Percentiles rank a stretch among this genome's conserved stretches.
Evolutionary conservation across 2,888 invertebrate species (phyloP).

Genomic region (Catocala nupta): DNA sequence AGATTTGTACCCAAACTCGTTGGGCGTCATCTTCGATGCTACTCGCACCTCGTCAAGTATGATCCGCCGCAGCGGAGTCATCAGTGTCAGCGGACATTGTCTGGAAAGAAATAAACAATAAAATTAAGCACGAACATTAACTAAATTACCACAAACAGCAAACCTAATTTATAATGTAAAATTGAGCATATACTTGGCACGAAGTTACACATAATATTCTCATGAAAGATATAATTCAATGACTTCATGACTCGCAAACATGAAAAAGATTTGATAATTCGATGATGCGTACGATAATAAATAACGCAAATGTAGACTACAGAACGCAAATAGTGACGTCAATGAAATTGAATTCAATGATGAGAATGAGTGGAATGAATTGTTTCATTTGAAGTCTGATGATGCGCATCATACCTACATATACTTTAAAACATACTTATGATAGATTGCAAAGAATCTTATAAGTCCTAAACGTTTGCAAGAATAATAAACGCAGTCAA

Average conservation of each 20-base stretch:
- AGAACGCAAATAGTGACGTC: constrained; percentile 14
- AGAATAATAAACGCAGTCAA: too few species aligned
- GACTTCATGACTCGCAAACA: not conserved
- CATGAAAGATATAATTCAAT: not conserved
- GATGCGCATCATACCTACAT: not conserved
- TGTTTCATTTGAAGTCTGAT: constrained; percentile 5
- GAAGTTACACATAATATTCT: constrained; percentile 3
- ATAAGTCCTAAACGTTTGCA: too few species aligned
- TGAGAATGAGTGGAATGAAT: constrained; percentile 13
- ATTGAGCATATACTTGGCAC: too few species aligned
- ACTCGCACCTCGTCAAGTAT: constrained; percentile 90
- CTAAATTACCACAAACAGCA: not conserved
- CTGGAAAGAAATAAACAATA: constrained; percentile 76
- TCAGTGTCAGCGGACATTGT: constrained; percentile 90
- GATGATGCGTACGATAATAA: not conserved
- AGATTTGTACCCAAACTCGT: constrained; percentile 88
- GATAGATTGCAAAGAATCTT: too few species aligned
- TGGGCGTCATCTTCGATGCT: constrained; percentile 89
- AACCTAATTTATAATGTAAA: not conserved
- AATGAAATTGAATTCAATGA: constrained; percentile 21
- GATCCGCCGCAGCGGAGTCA: constrained; percentile 89
- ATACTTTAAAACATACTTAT: too few species aligned
- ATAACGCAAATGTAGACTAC: constrained; percentile 10
- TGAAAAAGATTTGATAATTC: constrained; percentile 3
- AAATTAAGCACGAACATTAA: constrained; percentile 13